Base-by-base conservation (phyloP, 2,797 vertebrate genomes). In the Pygocentrus nattereri region DNA sequence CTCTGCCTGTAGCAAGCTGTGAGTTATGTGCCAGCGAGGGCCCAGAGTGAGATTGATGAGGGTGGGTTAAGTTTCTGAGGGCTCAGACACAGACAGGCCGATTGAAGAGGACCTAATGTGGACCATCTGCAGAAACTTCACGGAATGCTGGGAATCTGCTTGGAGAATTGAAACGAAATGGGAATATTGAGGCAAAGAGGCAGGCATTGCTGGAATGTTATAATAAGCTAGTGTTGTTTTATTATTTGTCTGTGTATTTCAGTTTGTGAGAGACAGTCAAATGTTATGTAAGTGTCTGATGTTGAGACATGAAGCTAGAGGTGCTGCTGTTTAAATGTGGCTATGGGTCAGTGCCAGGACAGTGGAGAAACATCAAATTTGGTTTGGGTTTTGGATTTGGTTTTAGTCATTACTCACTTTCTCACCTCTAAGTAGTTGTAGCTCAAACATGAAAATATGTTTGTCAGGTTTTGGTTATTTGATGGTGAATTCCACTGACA, bases 121-220 rank as follows among this genome's bases (percentile, higher is more conserved):
- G n/a, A 92, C 90, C 92, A 93, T 93, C 90, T 93, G 92, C 78
- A 82, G 71, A 16, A 69, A 79, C 80, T 90, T 88, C 86, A 73
- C 80, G 92, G 92, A 87, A 94, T 93, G 92, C 81, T 19, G 84
- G 88, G 92, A 94, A 94, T 93, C 89, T 76, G 58, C 41, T 85
- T 38, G 69, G 73, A 80, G 85, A 89, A 89, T 88, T 58, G 56
- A 87, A 89, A 88, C 85, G 73, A 84, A 89, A 86, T 81, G 82
- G 82, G 86, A 88, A 91, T 91, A 93, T 88, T 89, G 88, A 92
- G 90, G 90, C 89, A 90, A 82, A 84, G 88, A 89, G 90, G 80
- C 84, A 78, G 89, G 90, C 84, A 93, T 93, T 75, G 54, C 87
- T 83, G 92, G 93, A 94, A 94, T 94, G 91, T 92, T 91, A 27